Evolutionary conservation across 2,113 vertebrate genomes (phyloP), one percentile per base, ranked within the genome.

Genomic region (Mionectes macconnelli): DNA sequence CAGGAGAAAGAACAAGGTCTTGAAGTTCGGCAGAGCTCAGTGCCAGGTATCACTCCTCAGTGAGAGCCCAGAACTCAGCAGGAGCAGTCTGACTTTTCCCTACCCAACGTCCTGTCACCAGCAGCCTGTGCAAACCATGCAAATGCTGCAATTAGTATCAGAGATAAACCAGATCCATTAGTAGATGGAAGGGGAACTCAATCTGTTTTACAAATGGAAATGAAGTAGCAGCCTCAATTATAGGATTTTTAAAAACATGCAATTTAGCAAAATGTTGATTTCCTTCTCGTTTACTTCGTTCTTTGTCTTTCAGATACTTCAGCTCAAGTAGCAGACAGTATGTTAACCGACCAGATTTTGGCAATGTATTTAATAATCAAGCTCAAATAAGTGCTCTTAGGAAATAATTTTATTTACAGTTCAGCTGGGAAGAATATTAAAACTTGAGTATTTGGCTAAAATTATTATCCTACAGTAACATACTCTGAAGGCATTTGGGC

Each of bases 191-290:
- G 50, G 93, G 86, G 94, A 97, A 78, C 84, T 97, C 87, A 95
- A 92, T 97, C 87, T 97, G 95, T 97, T 97, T 97, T 97, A 97
- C 86, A 94, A 97, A 97, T 97, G 94, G 92, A 96, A 96, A 97
- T 97, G 86, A 97, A 97, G 92, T 95, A 96, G 96, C 95, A 97
- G 92, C 60, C 89, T 97, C 96, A 94, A 92, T 97, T 96, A 97
- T 39, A 90, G 93, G 93, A 96, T 97, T 97, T 97, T 95, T 74
- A 94, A 97, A 97, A 98, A 94, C 93, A 90, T 92, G 77, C 84
- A 97, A 82, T 97, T 97, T 97, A 95, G 94, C 95, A 97, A 90
- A 92, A 97, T 95, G 91, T 94, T 97, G 89, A 97, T 97, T 97
- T 97, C 91, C 87, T 97, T 97, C 97, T 93, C 84, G 66, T 94